These are phyloP conservation scores for Bovichtus diacanthus DNA, from an alignment of 2,797 vertebrate genomes.

Conservation along the genomic window DNA sequence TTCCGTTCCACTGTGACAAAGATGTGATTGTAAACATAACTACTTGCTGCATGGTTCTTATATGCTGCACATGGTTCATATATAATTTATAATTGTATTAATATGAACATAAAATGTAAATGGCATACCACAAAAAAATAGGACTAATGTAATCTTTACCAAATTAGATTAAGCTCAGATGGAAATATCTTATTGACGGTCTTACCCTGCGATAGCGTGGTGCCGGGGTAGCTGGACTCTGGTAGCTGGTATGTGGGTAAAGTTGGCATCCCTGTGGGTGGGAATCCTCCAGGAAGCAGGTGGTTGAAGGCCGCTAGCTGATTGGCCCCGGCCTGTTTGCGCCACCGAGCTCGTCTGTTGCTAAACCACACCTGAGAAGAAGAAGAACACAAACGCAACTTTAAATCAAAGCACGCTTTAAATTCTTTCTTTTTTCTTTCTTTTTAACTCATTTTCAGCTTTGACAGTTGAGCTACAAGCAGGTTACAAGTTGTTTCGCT, in stretches of 20 bases:
- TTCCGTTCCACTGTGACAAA: slow-evolving; percentile 49
- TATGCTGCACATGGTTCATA: slow-evolving; percentile 61
- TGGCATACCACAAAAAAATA: slow-evolving; percentile 57
- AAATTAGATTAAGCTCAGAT: slow-evolving; percentile 61
- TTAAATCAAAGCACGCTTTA: neutral
- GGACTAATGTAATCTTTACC: slow-evolving; percentile 56
- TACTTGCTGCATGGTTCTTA: slow-evolving; percentile 55
- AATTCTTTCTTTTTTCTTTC: neutral
- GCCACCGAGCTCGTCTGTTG: slow-evolving; percentile 96
- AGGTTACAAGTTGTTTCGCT: neutral
- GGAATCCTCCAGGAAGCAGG: slow-evolving; percentile 96
- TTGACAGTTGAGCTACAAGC: neutral
- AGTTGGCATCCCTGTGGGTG: slow-evolving; percentile 93
- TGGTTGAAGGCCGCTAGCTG: slow-evolving; percentile 98
- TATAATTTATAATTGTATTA: slow-evolving; percentile 50
- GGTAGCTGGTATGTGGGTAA: slow-evolving; percentile 96
- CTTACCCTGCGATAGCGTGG: slow-evolving; percentile 95
- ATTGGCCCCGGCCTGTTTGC: slow-evolving; percentile 97
- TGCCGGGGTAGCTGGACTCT: slow-evolving; percentile 91
- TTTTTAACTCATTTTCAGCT: neutral
- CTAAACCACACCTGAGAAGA: slow-evolving; percentile 96
- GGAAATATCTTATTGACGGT: neutral
- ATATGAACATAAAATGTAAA: slow-evolving; percentile 48
- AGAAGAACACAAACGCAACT: neutral
- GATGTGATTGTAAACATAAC: slow-evolving; percentile 68